phyloP scores from a whole-genome alignment of 2,113 vertebrate genomes.

The Rissa tridactyla region DNA sequence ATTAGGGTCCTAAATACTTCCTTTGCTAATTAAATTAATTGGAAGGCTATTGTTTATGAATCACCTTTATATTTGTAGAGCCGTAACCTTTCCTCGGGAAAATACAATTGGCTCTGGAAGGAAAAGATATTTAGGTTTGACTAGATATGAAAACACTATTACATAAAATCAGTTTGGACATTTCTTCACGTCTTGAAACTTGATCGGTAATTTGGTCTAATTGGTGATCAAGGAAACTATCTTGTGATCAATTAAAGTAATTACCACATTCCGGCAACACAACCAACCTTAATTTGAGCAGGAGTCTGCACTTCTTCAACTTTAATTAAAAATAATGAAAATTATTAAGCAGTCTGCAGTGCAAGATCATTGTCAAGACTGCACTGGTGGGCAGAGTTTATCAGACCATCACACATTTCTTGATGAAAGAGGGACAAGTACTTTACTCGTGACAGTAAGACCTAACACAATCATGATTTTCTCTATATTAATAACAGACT shows the following conservation, averaged over 20 bases:
- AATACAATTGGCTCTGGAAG: constrained; percentile 84
- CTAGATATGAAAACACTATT: constrained; percentile 83
- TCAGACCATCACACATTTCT: constrained; percentile 54
- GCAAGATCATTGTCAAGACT: constrained; percentile 82
- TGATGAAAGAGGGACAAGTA: constrained; percentile 5
- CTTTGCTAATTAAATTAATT: constrained; percentile 93
- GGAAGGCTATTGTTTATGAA: constrained; percentile 90
- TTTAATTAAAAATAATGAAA: constrained; percentile 91
- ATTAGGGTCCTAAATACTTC: constrained; percentile 96
- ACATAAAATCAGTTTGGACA: constrained; percentile 80
- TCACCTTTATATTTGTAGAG: constrained; percentile 77
- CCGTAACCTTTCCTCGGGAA: constrained; percentile 78
- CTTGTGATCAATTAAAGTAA: constrained; percentile 99
- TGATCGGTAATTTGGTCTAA: constrained; percentile 92
- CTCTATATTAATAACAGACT: not conserved
- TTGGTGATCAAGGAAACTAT: constrained; percentile 97
- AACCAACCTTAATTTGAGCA: constrained; percentile 91
- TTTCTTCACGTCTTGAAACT: constrained; percentile 91
- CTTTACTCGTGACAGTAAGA: constrained; percentile 3
- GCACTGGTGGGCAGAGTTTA: constrained; percentile 60
- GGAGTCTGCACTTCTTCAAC: constrained; percentile 93
- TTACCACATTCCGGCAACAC: constrained; percentile 98
- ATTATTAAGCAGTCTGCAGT: constrained; percentile 84
- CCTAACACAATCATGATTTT: not conserved
- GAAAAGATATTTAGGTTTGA: constrained; percentile 88